Base-by-base conservation (phyloP, 2,113 vertebrate species). In the Myotis davidii region DNA sequence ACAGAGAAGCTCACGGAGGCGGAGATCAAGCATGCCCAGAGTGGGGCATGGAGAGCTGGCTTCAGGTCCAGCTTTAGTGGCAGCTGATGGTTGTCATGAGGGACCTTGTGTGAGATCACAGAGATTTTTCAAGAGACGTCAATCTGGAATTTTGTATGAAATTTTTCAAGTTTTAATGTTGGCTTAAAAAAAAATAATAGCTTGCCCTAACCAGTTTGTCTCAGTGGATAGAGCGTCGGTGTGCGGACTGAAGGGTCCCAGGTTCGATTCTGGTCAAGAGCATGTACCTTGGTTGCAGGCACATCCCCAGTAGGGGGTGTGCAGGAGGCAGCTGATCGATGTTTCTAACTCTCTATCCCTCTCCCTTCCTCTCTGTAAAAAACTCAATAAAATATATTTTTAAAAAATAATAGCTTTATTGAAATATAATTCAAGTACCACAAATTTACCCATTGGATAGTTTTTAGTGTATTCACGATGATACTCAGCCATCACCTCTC, bases 111-210 rank as follows among this genome's bases (percentile, higher is more conserved):
- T 86, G 92, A 59, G 13, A 59, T 52, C 39, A 11, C 34, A 73
- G 52, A 59, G 54, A 59, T 42, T 93, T 92, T 77, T 90, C 29
- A 89, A 59, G 54, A 73, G 52, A 91, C 78, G 25, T 85, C 64
- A 83, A 3, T 93, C 17, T 73, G 81, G 17, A 91, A 56, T 88
- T 84, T 70, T 73, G 27, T 83, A n/a, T 84, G 85, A 83, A 78
- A 78, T 37, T 85, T 96, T 73, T 42, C 39, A 78, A 34, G 27
- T 78, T 86, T 88, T 79, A 91, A 64, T 78, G 32, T 78, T 83
- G 61, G 3, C 29, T 96, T 90, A n/a, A n/a, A 21, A 39, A 39
- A 72, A 74, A 61, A 54, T 61, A 61, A 61, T 61, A 61, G 59
- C 59, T 61, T 61, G 23, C 59, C 59, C 59, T 61, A 11, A 61